Evolutionary conservation across 2,888 invertebrate species (phyloP).

Genomic region (Andrena fulva): DNA sequence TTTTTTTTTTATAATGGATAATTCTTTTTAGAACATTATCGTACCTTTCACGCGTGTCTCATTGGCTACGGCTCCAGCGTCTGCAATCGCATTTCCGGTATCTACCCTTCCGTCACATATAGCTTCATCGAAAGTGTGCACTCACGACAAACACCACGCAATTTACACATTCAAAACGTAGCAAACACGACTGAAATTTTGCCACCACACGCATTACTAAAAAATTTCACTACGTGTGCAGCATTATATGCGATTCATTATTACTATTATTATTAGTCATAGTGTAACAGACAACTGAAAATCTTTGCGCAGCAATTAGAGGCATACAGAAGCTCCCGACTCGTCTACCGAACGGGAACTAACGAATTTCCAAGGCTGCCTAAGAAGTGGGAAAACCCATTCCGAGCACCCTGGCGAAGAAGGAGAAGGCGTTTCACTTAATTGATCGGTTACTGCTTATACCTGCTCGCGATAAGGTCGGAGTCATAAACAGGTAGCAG

Average conservation of each 20-base stretch:
- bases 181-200: background rate
- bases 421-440: slow-evolving; percentile 19
- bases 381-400: slow-evolving; percentile 18
- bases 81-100: background rate
- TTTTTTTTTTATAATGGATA: background rate
- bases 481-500: background rate
- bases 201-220: background rate
- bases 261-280: no score
- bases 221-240: background rate
- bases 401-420: background rate
- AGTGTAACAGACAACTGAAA: background rate
- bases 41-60: background rate
- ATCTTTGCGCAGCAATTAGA: background rate
- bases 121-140: background rate
- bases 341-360: slow-evolving; percentile 11
- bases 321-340: background rate
- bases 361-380: slow-evolving; percentile 12
- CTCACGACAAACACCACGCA: no score
- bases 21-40: background rate
- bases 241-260: no score
- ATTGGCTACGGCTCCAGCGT: background rate
- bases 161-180: background rate
- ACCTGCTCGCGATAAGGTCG: slow-evolving; percentile 13
- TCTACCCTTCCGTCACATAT: background rate
- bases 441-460: slow-evolving; percentile 47